phyloP scores from a whole-genome alignment of 2,113 vertebrate genomes.

The Capreolus pygargus region DNA sequence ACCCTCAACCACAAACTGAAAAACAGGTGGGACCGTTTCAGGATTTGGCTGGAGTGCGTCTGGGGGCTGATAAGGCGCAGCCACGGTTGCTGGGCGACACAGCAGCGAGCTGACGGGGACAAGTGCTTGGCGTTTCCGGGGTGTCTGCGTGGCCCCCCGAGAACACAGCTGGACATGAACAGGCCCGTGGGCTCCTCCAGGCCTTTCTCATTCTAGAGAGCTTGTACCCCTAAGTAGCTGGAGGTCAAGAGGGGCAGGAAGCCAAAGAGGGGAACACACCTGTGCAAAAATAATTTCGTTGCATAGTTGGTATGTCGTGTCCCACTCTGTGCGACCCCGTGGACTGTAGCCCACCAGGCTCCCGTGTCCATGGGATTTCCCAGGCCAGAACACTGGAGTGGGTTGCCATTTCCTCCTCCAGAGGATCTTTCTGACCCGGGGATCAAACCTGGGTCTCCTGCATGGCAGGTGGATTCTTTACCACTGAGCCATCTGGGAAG shows the following conservation, averaged over 20 bases:
- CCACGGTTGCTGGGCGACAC: conserved; percentile 10
- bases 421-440: not conserved
- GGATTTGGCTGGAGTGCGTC: conserved; percentile 42
- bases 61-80: conserved; percentile 39
- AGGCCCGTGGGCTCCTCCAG: not conserved
- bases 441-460: not conserved
- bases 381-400: not conserved
- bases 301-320: fast-evolving
- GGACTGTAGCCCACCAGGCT: not conserved
- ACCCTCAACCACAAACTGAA: conserved; percentile 60
- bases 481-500: not conserved
- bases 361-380: not conserved
- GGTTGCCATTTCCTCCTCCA: not conserved
- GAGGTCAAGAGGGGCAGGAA: not conserved
- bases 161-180: not conserved
- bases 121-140: fast-evolving
- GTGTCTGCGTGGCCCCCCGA: not conserved
- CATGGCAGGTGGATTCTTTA: not conserved
- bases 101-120: not conserved
- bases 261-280: not conserved
- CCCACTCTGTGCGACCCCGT: not conserved
- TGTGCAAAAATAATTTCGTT: not conserved
- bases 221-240: not conserved
- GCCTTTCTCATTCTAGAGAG: not conserved
- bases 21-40: conserved; percentile 45